phyloP scores from a whole-genome alignment of 2,113 vertebrate genomes.

The Vidua chalybeata region DNA sequence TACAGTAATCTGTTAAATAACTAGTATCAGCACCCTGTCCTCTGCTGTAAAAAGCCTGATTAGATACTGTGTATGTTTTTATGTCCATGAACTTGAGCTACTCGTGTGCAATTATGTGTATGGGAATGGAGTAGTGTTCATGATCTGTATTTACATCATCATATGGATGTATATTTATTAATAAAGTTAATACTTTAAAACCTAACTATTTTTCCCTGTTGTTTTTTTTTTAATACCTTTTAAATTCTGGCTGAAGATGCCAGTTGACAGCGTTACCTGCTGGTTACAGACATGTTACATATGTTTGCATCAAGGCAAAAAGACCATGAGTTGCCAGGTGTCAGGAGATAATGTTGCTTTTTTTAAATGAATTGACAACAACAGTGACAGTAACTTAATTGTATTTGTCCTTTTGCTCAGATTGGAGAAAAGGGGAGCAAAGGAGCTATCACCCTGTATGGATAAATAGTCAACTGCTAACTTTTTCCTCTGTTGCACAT shows the following conservation, averaged over 20 bases:
- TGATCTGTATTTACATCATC: conserved; percentile 84
- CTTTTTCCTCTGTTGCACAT: background rate
- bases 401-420: background rate
- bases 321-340: background rate
- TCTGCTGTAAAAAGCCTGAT: conserved; percentile 84
- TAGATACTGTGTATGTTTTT: conserved; percentile 84
- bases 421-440: background rate
- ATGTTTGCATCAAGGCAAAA: background rate
- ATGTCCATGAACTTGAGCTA: conserved; percentile 84
- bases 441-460: background rate
- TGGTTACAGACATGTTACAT: background rate
- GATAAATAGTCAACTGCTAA: background rate
- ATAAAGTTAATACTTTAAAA: conserved; percentile 83
- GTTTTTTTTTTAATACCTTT: background rate
- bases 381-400: background rate
- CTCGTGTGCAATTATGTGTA: conserved; percentile 85
- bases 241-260: background rate
- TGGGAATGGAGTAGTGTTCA: conserved; percentile 86
- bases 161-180: conserved; percentile 87
- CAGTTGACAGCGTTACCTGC: rapidly evolving
- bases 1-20: conserved; percentile 67
- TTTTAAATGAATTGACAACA: background rate
- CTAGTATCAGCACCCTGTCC: conserved; percentile 73
- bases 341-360: background rate
- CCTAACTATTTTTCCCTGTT: background rate